Conservation (phyloP, 2,113 vertebrate species). For the Tenebrosternarchus preto region DNA sequence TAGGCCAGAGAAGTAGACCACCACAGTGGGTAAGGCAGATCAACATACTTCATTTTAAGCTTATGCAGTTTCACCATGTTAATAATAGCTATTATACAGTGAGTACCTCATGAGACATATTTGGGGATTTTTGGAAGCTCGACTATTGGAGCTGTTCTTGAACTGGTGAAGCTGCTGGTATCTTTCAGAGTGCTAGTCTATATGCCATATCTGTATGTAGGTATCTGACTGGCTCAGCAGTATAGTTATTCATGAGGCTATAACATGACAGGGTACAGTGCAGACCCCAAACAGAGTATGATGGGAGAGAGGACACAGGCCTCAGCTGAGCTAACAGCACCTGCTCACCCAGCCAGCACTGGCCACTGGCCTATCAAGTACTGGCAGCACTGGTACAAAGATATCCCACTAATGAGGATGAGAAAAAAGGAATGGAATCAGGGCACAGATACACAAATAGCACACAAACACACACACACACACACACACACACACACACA, state of each 20-base stretch:
- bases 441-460: background rate
- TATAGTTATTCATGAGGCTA: constrained; percentile 46
- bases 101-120: too few species aligned
- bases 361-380: constrained; percentile 76
- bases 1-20: constrained; percentile 25
- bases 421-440: constrained; percentile 57
- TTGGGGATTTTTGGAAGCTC: too few species aligned
- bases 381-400: constrained; percentile 76
- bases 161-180: background rate
- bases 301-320: constrained; percentile 74
- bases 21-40: constrained; percentile 19
- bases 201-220: background rate
- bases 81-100: too few species aligned
- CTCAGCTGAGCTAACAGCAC: constrained; percentile 75
- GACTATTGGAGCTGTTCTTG: background rate
- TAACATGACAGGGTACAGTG: constrained; percentile 74
- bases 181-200: background rate
- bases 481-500: constrained; percentile 52
- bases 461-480: constrained; percentile 54
- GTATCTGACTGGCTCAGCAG: constrained; percentile 60
- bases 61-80: background rate
- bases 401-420: constrained; percentile 76
- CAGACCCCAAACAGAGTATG: constrained; percentile 75
- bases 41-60: background rate
- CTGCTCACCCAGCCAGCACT: constrained; percentile 65